A percentile compares a stretch with the other conserved stretches of the same genome.
These are phyloP conservation scores for Eupithecia insigniata DNA, from an alignment of 2,888 invertebrate genomes.

Conservation along the genomic window DNA sequence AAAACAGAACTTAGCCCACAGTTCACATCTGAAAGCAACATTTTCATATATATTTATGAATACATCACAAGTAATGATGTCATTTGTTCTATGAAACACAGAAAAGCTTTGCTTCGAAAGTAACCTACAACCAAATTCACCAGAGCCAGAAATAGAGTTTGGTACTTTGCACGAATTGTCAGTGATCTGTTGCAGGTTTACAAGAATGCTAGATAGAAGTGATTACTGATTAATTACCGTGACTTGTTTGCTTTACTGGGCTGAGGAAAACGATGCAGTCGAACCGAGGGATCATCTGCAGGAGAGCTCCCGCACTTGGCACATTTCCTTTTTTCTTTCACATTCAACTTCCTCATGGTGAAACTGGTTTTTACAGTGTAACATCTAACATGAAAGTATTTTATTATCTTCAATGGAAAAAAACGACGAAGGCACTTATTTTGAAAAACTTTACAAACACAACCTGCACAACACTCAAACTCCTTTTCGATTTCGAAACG, in stretches of 20 bases:
- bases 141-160: no score
- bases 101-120: background rate
- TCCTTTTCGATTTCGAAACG: background rate
- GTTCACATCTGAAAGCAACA: constrained; percentile 25
- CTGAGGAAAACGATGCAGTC: constrained; percentile 26
- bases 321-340: constrained; percentile 26
- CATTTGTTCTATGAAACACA: background rate
- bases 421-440: background rate
- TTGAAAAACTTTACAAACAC: background rate
- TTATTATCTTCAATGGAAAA: background rate
- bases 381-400: background rate
- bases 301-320: constrained; percentile 24
- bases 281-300: constrained; percentile 18
- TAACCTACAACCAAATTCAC: background rate
- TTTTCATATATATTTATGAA: background rate
- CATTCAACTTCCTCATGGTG: constrained; percentile 16
- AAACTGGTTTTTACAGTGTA: background rate
- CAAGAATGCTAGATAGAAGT: background rate
- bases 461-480: background rate
- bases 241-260: constrained; percentile 24
- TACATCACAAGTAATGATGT: background rate
- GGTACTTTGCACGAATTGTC: background rate
- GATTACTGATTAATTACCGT: constrained; percentile 14
- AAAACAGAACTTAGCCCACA: constrained; percentile 32
- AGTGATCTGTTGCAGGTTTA: background rate